phyloP scores from a whole-genome alignment of 2,113 vertebrate species.

The Lasiurus borealis region DNA sequence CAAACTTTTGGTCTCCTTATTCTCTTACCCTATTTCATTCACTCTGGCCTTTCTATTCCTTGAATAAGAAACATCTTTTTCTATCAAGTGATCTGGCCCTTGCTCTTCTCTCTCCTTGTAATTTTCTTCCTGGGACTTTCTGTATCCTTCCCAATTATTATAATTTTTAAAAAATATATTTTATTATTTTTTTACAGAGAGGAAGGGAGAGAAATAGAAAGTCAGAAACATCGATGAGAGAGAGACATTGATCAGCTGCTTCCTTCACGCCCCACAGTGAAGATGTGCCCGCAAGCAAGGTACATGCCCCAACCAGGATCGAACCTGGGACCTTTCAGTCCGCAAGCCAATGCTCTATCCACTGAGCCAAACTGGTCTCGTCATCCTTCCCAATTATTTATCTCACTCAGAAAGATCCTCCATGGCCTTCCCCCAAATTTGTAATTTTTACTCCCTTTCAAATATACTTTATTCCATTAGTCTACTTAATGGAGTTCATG shows the following conservation, averaged over 20 bases:
- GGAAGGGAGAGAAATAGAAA: too few relatives aligned
- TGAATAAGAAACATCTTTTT: not conserved
- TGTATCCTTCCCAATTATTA: not conserved
- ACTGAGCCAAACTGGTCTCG: too few relatives aligned
- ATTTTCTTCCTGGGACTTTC: not conserved
- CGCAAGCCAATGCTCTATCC: too few relatives aligned
- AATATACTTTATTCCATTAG: not conserved
- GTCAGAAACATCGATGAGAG: too few relatives aligned
- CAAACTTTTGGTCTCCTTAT: not conserved
- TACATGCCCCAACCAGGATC: too few relatives aligned
- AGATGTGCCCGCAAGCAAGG: too few relatives aligned
- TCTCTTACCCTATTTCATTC: not conserved
- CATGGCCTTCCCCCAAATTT: not conserved
- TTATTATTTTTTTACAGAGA: too few relatives aligned
- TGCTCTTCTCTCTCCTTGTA: not conserved
- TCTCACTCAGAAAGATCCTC: not conserved
- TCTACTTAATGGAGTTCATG: not conserved
- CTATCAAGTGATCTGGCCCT: not conserved
- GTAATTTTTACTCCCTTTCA: not conserved
- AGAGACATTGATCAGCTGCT: too few relatives aligned
- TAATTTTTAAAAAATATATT: too few relatives aligned
- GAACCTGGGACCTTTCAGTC: too few relatives aligned
- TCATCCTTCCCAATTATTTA: not conserved
- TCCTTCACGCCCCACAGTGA: too few relatives aligned
- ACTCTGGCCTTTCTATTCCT: not conserved